Evolutionary conservation across 1,140 invertebrate species (phyloP).

Genomic region (Heliothis subflexa): DNA sequence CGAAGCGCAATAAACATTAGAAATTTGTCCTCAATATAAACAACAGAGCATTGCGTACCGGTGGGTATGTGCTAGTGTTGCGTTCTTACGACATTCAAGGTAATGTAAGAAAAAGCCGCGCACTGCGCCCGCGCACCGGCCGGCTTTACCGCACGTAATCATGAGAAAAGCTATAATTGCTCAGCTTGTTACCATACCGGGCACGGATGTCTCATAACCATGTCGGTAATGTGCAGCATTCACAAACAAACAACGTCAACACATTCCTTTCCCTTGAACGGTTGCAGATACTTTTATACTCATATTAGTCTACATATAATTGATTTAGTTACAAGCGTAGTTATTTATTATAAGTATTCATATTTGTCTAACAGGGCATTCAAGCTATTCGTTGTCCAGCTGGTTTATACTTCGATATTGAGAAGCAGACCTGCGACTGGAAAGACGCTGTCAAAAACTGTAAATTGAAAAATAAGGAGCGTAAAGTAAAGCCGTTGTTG

Average conservation of each 20-base stretch:
- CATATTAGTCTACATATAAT: no score
- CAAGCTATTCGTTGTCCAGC: slow-evolving; percentile 97
- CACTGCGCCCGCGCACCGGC: slow-evolving; percentile 6
- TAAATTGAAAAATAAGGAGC: slow-evolving; percentile 95
- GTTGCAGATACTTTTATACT: not conserved
- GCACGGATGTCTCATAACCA: not conserved
- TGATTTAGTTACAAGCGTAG: not conserved
- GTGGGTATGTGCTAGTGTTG: slow-evolving; percentile 34
- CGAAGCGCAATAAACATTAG: slow-evolving; percentile 47
- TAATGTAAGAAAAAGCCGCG: slow-evolving; percentile 44
- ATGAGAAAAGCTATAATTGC: slow-evolving; percentile 37
- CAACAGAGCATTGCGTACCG: slow-evolving; percentile 45
- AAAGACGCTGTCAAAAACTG: slow-evolving; percentile 97
- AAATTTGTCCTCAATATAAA: slow-evolving; percentile 50
- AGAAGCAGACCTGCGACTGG: slow-evolving; percentile 98
- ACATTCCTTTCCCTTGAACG: not conserved
- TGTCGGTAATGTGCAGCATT: not conserved
- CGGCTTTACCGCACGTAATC: slow-evolving; percentile 32
- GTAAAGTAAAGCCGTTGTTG: slow-evolving; percentile 95
- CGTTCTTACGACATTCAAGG: slow-evolving; percentile 48
- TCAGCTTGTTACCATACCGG: slow-evolving; percentile 1
- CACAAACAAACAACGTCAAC: not conserved
- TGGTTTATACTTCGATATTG: slow-evolving; percentile 97
- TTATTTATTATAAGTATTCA: not conserved
- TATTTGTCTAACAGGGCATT: slow-evolving; percentile 89